These are phyloP conservation scores for Urocyon cinereoargenteus DNA, from an alignment of 2,797 vertebrate genomes.

Conservation along the genomic window DNA sequence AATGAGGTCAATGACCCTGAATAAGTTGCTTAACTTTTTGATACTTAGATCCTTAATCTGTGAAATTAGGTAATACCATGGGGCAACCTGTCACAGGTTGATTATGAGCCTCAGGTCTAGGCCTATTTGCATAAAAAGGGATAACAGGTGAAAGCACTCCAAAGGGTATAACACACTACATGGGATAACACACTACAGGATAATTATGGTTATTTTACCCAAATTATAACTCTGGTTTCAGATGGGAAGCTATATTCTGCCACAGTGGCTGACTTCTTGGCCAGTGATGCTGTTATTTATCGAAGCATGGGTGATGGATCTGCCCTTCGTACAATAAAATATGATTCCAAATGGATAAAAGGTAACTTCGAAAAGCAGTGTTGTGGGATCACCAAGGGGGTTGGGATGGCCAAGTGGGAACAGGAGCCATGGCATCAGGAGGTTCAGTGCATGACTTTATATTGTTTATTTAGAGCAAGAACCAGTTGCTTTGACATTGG, in stretches of 20 bases:
- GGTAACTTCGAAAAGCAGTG: constrained; percentile 87
- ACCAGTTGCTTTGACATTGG: background rate
- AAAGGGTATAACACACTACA: background rate
- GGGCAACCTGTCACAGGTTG: background rate
- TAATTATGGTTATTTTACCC: constrained; percentile 62
- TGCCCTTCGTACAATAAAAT: constrained; percentile 98
- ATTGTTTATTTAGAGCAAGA: constrained; percentile 2
- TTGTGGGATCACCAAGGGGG: background rate
- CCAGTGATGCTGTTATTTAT: constrained; percentile 98
- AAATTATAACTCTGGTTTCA: constrained; percentile 86
- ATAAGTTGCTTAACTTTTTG: constrained; percentile 15
- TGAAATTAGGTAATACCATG: constrained; percentile 33
- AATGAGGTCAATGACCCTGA: background rate
- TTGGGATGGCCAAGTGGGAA: background rate
- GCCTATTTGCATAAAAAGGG: background rate
- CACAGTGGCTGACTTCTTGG: constrained; percentile 99
- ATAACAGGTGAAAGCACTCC: background rate
- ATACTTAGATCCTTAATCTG: constrained; percentile 14
- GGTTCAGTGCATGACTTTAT: background rate
- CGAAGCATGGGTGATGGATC: constrained; percentile 99
- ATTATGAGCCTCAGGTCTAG: background rate
- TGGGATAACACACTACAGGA: background rate
- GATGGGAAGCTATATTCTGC: constrained; percentile 99
- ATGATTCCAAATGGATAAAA: constrained; percentile 99
- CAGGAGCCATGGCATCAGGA: background rate